phyloP scores from a whole-genome alignment of 2,113 vertebrate genomes.

The Cyanoliseus patagonus region DNA sequence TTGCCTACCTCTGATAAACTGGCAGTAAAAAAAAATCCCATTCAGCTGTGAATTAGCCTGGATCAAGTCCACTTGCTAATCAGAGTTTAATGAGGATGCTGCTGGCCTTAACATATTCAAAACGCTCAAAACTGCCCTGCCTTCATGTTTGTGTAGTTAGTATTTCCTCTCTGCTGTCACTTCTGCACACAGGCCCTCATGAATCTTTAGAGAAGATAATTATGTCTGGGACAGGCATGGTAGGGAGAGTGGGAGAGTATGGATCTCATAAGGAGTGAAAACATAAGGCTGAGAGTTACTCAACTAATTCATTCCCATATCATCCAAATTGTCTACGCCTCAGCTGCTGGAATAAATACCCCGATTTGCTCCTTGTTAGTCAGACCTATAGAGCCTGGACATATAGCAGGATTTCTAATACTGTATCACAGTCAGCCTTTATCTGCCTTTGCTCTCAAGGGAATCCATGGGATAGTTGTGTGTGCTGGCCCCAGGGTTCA shows the following conservation, averaged over 20 bases:
- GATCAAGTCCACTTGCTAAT: slow-evolving; percentile 81
- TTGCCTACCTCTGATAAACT: slow-evolving; percentile 82
- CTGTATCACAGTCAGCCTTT: slow-evolving; percentile 3
- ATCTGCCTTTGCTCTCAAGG: background rate
- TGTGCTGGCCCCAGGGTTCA: background rate
- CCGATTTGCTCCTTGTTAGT: background rate
- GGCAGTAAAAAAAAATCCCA: slow-evolving; percentile 46
- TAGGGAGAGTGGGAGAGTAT: slow-evolving; percentile 3
- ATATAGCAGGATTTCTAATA: background rate
- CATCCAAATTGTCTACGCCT: slow-evolving; percentile 36
- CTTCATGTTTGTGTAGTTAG: slow-evolving; percentile 60
- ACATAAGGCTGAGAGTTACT: background rate
- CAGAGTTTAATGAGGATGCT: slow-evolving; percentile 82
- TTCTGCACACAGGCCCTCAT: background rate
- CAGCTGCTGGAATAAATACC: slow-evolving; percentile 38
- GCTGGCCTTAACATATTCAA: slow-evolving; percentile 69
- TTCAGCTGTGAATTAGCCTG: slow-evolving; percentile 76
- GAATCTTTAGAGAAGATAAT: slow-evolving; percentile 64
- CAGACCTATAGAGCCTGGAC: background rate
- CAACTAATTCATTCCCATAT: slow-evolving; percentile 49
- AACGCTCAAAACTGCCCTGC: slow-evolving; percentile 54
- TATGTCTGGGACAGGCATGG: slow-evolving; percentile 43
- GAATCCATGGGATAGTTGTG: background rate
- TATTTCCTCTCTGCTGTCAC: slow-evolving; percentile 59
- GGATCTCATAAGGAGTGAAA: background rate